A percentile compares a stretch with the other conserved stretches of the same genome.
Conservation (phyloP, 2,888 invertebrate species). For the Coelinius sp. region DNA sequence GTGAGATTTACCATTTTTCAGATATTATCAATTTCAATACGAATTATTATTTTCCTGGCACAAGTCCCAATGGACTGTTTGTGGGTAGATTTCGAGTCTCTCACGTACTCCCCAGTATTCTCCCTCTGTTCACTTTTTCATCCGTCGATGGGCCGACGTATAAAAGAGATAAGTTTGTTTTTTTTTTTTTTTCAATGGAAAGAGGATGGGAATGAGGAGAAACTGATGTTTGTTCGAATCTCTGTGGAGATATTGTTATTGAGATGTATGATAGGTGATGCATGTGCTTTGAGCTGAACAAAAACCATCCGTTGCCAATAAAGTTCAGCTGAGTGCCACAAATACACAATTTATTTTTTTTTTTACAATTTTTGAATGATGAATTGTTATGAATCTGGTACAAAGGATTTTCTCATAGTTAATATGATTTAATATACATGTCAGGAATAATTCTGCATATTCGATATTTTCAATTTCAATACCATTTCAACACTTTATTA, state of each 20-base stretch:
- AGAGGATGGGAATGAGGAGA: neutral
- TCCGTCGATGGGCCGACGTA: neutral
- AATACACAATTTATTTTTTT: neutral
- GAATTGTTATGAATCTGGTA: neutral
- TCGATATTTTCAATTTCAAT: neutral
- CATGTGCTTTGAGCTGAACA: neutral
- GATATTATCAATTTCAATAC: constrained; percentile 29
- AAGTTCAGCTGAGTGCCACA: neutral
- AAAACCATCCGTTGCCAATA: constrained; percentile 7
- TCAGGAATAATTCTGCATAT: neutral
- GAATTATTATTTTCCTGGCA: constrained; percentile 22
- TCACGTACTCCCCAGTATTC: neutral
- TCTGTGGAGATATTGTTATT: neutral
- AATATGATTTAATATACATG: neutral
- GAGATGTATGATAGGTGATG: neutral
- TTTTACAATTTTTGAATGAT: neutral
- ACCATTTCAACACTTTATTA: neutral
- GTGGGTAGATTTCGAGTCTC: neutral
- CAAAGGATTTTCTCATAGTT: neutral
- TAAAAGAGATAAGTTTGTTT: no score
- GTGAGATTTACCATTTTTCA: constrained; percentile 4
- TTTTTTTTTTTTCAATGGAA: neutral
- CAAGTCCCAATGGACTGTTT: constrained; percentile 21
- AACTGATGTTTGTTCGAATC: neutral
- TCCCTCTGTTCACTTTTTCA: neutral